These are phyloP conservation scores for Drosophila aff. DNA, from an alignment of 1,140 invertebrate species.

Conservation along the genomic window DNA sequence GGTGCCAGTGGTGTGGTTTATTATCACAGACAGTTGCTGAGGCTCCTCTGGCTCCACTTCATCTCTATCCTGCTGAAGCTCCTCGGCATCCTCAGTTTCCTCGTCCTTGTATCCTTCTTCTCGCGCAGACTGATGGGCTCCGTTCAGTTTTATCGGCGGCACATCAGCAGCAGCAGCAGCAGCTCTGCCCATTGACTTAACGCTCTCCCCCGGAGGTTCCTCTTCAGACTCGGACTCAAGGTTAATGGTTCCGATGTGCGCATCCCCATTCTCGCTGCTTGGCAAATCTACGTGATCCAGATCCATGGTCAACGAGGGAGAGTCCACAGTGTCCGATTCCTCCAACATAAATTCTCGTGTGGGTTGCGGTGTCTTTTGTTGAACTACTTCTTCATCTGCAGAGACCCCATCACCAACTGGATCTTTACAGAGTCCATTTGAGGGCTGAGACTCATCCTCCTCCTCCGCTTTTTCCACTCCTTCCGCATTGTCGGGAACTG, in stretches of 20 bases:
- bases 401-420: neutral
- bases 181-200: neutral
- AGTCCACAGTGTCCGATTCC: slow-evolving; percentile 34
- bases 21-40: slow-evolving; percentile 67
- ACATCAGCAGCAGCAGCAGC: slow-evolving; percentile 1
- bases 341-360: slow-evolving; percentile 2
- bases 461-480: neutral
- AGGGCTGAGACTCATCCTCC: neutral
- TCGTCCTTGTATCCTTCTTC: neutral
- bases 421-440: neutral
- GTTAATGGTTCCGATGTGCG: slow-evolving; percentile 34
- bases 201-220: slow-evolving; percentile 10
- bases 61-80: neutral
- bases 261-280: slow-evolving; percentile 4
- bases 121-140: slow-evolving; percentile 37
- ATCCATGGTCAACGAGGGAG: slow-evolving; percentile 49
- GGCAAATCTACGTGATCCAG: slow-evolving; percentile 41
- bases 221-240: slow-evolving; percentile 54
- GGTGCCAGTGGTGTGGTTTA: slow-evolving; percentile 39
- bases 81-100: slow-evolving; percentile 1
- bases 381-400: neutral
- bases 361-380: neutral
- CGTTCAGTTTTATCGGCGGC: slow-evolving; percentile 53
- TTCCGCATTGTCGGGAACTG: neutral
- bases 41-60: slow-evolving; percentile 11